A percentile compares a stretch with the other conserved stretches of the same genome.
These are phyloP conservation scores for Epinephelus coioides DNA, from an alignment of 2,797 vertebrate species.

Conservation along the genomic window DNA sequence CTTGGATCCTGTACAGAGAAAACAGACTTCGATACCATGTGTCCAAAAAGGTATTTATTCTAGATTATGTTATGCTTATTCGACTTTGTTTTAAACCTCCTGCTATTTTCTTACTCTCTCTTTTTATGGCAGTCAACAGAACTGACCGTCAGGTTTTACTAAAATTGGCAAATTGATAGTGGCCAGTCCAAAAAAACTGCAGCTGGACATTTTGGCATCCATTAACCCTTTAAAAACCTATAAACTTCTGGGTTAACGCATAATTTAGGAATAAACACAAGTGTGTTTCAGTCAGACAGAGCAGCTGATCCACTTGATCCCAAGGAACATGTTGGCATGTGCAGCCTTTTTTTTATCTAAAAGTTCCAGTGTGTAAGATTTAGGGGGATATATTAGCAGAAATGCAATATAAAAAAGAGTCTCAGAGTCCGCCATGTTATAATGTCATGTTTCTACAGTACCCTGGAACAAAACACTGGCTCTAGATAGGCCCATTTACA, in stretches of 20 bases:
- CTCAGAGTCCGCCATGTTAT: too few species aligned
- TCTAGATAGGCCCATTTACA: too few species aligned
- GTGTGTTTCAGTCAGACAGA: neutral
- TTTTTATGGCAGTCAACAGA: conserved; percentile 41
- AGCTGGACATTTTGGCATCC: neutral
- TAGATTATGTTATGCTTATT: conserved; percentile 19
- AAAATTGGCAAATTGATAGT: conserved; percentile 32
- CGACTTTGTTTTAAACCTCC: neutral
- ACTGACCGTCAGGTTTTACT: conserved; percentile 9
- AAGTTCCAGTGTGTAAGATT: too few species aligned
- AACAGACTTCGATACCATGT: conserved; percentile 23
- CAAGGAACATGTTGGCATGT: neutral
- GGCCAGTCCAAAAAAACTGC: conserved; percentile 8
- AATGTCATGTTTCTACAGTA: too few species aligned
- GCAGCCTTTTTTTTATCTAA: neutral
- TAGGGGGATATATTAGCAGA: too few species aligned
- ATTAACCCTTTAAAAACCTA: neutral
- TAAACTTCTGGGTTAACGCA: neutral
- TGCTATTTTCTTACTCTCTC: neutral
- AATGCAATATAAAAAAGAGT: too few species aligned
- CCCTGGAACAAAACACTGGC: too few species aligned
- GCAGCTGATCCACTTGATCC: neutral
- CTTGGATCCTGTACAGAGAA: conserved; percentile 92
- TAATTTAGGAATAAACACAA: neutral
- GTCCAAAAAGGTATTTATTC: conserved; percentile 22